Evolutionary conservation across 2,113 vertebrate genomes (phyloP), one percentile per base, ranked within the genome.

Genomic region (Peromyscus leucopus): DNA sequence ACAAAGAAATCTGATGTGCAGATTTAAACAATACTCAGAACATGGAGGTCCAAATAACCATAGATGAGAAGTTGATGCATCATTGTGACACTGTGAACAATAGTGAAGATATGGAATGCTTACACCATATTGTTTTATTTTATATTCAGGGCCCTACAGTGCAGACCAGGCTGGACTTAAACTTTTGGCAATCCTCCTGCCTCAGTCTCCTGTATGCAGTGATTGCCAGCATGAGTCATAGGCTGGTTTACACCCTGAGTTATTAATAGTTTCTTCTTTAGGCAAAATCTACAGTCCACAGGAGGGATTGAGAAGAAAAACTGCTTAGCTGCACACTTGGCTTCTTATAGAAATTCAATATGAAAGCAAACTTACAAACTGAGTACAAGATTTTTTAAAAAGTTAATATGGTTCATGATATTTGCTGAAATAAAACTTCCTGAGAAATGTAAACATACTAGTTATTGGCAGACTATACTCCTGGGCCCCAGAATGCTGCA

Each of bases 331-430:
- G 22, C 11, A 84, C 16, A 67, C 22, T 95, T 21, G 4, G 36
- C 46, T 51, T 76, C 42, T 95, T 93, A 63, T 67, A 74, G 24
- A 96, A 95, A 91, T 78, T 95, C 75, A 91, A 83, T 39, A 72
- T 31, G 10, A 80, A 94, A 83, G 26, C 33, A 90, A 96, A 88
- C 89, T 94, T 92, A 75, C 33, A 92, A 90, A 57, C 91, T 75
- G 31, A 76, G 36, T 46, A 86, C 57, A 87, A 33, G 48, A 72
- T 55, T 71, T 57, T 89, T 93, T 76, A 7, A 7, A 39, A 87
- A 88, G 31, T 86, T 95, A 89, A 75, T 94, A 42, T 93, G 67
- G 9, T 31, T 90, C 24, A 84, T 61, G 39, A 76, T 94, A 21
- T 94, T 92, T 86, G 67, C 67, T 75, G 33, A 93, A 78, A 86